Conservation (phyloP, 2,888 invertebrate species). For the Apodemia arnacis region DNA sequence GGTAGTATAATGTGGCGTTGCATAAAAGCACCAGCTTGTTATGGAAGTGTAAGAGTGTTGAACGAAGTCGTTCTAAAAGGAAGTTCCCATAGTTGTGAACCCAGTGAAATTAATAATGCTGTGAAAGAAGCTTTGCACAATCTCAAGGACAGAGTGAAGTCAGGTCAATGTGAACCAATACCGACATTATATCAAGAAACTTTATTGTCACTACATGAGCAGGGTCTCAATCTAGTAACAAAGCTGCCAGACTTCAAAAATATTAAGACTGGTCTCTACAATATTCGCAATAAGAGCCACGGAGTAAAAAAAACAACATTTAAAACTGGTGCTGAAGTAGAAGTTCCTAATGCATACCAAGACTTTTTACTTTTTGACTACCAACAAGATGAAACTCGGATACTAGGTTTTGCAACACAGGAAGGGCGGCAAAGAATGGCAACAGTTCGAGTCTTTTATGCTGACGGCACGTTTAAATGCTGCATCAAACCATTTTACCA, state of each 20-base stretch:
- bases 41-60: neutral
- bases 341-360: neutral
- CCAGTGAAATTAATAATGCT: neutral
- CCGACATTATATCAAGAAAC: conserved; percentile 1
- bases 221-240: neutral
- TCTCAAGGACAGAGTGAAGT: conserved; percentile 9
- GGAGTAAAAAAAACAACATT: neutral
- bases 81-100: conserved; percentile 8
- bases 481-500: neutral
- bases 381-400: conserved; percentile 8
- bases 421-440: neutral
- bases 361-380: conserved; percentile 6
- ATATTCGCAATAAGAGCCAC: neutral
- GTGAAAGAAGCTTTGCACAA: neutral
- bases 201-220: neutral
- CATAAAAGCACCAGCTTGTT: neutral
- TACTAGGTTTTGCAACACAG: conserved; percentile 7
- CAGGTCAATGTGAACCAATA: neutral
- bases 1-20: conserved; percentile 1
- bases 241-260: neutral
- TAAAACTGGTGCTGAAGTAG: neutral
- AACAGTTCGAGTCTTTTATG: neutral
- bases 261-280: neutral
- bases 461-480: conserved; percentile 1
- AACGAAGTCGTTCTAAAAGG: neutral